These are phyloP conservation scores for Cichladusa arquata DNA, from an alignment of 2,113 vertebrate genomes.

Conservation along the genomic window DNA sequence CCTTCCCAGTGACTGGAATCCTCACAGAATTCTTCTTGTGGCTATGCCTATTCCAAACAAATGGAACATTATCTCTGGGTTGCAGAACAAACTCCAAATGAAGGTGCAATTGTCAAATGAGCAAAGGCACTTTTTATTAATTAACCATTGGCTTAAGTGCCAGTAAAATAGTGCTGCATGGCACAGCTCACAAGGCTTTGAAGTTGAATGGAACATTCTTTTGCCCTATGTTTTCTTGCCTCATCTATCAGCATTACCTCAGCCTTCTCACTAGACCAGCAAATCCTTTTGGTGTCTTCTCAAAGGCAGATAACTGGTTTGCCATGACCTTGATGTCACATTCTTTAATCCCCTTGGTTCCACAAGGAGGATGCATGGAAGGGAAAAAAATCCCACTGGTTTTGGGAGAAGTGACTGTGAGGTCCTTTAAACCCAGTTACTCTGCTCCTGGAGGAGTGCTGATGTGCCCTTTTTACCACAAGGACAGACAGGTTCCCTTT, in stretches of 20 bases:
- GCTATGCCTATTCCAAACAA: not conserved
- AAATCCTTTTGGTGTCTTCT: not conserved
- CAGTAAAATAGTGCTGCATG: not conserved
- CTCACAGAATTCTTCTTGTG: not conserved
- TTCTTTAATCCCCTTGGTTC: not conserved
- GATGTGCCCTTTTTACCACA: not conserved
- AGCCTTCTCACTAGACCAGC: not conserved
- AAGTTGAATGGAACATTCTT: not conserved
- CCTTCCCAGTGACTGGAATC: not conserved
- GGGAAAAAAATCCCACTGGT: not conserved
- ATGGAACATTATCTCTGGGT: not conserved
- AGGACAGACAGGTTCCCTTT: constrained; percentile 12
- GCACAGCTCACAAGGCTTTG: not conserved
- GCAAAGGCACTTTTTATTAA: not conserved
- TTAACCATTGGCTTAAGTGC: not conserved
- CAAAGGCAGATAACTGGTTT: not conserved
- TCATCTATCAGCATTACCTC: not conserved
- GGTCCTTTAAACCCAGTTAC: not conserved
- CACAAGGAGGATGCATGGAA: not conserved
- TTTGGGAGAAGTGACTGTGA: not conserved
- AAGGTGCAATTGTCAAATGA: not conserved
- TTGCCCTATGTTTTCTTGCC: not conserved
- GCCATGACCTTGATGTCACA: not conserved
- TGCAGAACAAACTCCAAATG: not conserved
- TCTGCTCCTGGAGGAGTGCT: not conserved